Base-by-base conservation (phyloP, 2,888 invertebrate species). In the Hirtodrosophila alboralis region DNA sequence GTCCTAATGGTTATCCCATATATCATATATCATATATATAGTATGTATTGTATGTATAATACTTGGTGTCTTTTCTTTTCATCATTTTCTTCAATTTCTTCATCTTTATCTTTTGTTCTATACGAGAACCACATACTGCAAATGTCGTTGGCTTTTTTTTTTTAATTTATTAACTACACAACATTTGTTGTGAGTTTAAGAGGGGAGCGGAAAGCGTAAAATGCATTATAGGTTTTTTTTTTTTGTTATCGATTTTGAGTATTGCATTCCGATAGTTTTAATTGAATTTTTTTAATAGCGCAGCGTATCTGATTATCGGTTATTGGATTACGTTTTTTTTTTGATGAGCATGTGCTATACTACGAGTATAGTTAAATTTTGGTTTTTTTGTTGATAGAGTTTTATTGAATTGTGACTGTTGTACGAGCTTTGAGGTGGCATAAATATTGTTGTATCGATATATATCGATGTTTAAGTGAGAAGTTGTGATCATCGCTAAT, bases 181-280 rank as follows among this genome's bases (percentile, higher is more conserved):
- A 36, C 31, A n/a, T 52, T 45, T 23, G 28, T 33, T 45, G 28
- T 27, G 40, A 43, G 41, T 45, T 30, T 44, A 36, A 36, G 45
- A 36, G 31, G 56, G 48, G 63, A 59, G n/a, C n/a, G n/a, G n/a
- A 69, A 86, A 86, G 85, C 83, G 83, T 84, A 75, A 84, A 83
- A 84, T 86, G 86, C 84, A 83, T 67, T 64, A 57, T 26, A 40
- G 34, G 18, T 9, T 49, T 27, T 49, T 14, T n/a, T n/a, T n/a
- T n/a, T n/a, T n/a, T n/a, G n/a, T n/a, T n/a, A n/a, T n/a, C 36
- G 41, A 57, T 41, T 36, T 37, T 37, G 47, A 38, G n/a, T 34
- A 51, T 40, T 41, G 44, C 16, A 27, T 33, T 37, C 37, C 43
- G 34, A 33, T 27, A 28, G 61, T 26, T 21, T 47, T 28, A 18